Evolutionary conservation across 2,113 vertebrate genomes (phyloP), one percentile per base, ranked within the genome.

Genomic region (Xenopus borealis): DNA sequence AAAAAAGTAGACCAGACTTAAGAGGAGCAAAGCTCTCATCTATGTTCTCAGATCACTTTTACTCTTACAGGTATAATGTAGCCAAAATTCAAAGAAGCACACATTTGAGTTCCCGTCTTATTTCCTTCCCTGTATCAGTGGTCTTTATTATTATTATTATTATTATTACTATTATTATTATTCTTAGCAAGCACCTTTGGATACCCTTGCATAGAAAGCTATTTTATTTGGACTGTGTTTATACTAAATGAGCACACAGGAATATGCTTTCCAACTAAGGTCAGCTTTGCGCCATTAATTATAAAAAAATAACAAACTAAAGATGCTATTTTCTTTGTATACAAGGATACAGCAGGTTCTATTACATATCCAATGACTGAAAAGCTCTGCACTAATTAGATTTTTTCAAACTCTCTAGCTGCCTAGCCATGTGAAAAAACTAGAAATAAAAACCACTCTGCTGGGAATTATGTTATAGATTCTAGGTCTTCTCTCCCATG

Each of bases 351-450:
- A 40, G 6, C 1, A 6, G 27, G 20, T 17, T 72, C 50, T 23
- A n/a, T 44, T 73, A 65, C 50, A 73, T 65, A 44, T 50, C 50
- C 33, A 1, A 27, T 74, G 72, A 74, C 72, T 66, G 72, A 66
- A 74, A 74, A 59, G 63, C 72, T 66, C 52, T 59, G 46, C 40
- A 5, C 52, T 74, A 74, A 74, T 74, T 74, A 74, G 62, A 59
- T 74, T 66, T 73, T 57, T 55, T 18, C 23, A 65, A 40, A 59
- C 27, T 50, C 47, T 59, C 30, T 14, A 46, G 62, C 63, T 66
- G 53, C 53, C 33, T 33, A 58, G 63, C 53, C 63, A 66, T 74
- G 62, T 72, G 52, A 33, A 66, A 66, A 74, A 74, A 27, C 12
- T 10, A 50, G 63, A 73, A 73, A 73, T 58, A 58, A 73, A 66